Evolutionary conservation across 2,888 invertebrate genomes (phyloP).

Genomic region (Azorinus chamasolen): DNA sequence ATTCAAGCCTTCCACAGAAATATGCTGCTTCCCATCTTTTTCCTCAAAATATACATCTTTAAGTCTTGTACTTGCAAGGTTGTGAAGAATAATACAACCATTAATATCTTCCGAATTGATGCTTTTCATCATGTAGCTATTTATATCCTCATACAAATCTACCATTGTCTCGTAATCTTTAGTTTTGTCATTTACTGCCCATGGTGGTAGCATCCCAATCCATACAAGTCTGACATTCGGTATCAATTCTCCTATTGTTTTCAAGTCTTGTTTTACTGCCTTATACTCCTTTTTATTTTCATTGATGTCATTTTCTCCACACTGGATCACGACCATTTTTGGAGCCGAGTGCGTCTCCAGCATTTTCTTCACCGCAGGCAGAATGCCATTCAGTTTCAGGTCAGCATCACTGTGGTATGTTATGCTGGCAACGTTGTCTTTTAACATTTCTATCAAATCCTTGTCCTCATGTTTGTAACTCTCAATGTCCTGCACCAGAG

Average conservation of each 20-base stretch:
- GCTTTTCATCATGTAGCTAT: slow-evolving; percentile 38
- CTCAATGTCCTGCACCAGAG: slow-evolving; percentile 39
- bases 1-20: slow-evolving; percentile 38
- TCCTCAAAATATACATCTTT: slow-evolving; percentile 11
- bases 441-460: slow-evolving; percentile 20
- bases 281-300: slow-evolving; percentile 29
- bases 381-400: slow-evolving; percentile 39
- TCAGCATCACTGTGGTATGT: slow-evolving; percentile 42
- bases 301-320: slow-evolving; percentile 49
- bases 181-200: slow-evolving; percentile 14
- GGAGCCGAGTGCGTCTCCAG: slow-evolving; percentile 19
- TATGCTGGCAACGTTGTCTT: slow-evolving; percentile 27
- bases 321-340: slow-evolving; percentile 51
- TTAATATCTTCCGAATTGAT: slow-evolving; percentile 44
- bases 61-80: too few relatives aligned
- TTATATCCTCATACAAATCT: slow-evolving; percentile 46
- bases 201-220: slow-evolving; percentile 45
- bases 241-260: slow-evolving; percentile 32
- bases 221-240: slow-evolving; percentile 48
- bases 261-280: slow-evolving; percentile 30
- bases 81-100: slow-evolving; percentile 11
- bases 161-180: slow-evolving; percentile 26
- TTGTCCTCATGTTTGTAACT: slow-evolving; percentile 19
- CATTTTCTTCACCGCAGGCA: slow-evolving; percentile 38
- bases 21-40: slow-evolving; percentile 42